Conservation (phyloP, 2,113 vertebrate genomes). For the Syngnathus scovelli region DNA sequence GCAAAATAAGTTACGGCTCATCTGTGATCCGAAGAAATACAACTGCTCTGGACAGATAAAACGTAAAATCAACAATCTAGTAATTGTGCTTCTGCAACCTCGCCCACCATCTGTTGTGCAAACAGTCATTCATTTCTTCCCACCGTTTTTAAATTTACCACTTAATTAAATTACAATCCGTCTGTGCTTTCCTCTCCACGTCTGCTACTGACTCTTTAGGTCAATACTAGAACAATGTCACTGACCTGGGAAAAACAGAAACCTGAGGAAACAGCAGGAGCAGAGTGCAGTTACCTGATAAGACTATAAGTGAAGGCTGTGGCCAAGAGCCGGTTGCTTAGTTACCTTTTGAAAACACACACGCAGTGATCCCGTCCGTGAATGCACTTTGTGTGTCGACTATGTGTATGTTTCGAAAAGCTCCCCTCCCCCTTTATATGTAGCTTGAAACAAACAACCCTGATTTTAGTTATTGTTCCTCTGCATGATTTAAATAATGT, state of each 20-base stretch:
- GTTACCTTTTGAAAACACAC: constrained; percentile 67
- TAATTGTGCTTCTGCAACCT: not conserved
- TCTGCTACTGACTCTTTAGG: constrained; percentile 11
- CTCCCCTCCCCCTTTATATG: constrained; percentile 35
- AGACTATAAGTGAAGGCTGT: constrained; percentile 42
- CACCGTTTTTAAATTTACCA: not conserved
- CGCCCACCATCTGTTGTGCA: too few relatives aligned
- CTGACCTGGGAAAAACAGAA: constrained; percentile 33
- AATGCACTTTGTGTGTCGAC: constrained; percentile 12
- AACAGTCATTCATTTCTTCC: not conserved
- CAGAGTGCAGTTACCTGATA: constrained; percentile 64
- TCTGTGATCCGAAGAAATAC: too few relatives aligned
- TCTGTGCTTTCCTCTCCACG: not conserved
- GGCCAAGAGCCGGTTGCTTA: constrained; percentile 62
- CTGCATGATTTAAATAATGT: not conserved
- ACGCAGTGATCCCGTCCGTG: constrained; percentile 23
- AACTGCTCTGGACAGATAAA: too few relatives aligned
- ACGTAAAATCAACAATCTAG: too few relatives aligned
- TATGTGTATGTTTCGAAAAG: constrained; percentile 21
- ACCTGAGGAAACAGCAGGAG: constrained; percentile 23
- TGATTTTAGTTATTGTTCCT: constrained; percentile 1
- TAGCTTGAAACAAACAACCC: not conserved
- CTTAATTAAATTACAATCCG: not conserved
- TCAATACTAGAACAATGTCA: constrained; percentile 25
- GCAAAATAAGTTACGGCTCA: not conserved